Base-by-base conservation (phyloP, 2,797 vertebrate species). In the Carapus acus region DNA sequence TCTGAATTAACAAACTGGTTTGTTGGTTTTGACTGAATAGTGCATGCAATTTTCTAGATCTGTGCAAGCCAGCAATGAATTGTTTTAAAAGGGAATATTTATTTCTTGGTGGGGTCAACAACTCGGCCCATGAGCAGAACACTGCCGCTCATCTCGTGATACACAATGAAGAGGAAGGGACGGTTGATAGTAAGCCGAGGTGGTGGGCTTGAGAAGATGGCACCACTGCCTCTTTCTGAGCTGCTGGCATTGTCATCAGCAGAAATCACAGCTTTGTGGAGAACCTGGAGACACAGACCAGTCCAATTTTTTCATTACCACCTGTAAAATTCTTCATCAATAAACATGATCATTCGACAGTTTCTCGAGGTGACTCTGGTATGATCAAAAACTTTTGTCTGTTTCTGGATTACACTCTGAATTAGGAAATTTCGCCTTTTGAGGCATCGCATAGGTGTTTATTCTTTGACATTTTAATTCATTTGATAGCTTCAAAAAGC, bases 161-260 rank as follows among this genome's bases (percentile, higher is more conserved):
- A 93, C 71, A 95, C 73, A 53, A 93, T 73, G 55, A 94, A 93
- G 39, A 94, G 62, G 69, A 95, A 94, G 0, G 94, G 93, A 18
- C 84, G 80, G 67, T 94, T 84, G 49, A 92, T 74, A 37, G 81
- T 91, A 58, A 96, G 81, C 14, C 86, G 67, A 8, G 88, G 87
- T 53, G 91, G 92, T 54, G 83, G 77, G 0, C 82, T 70, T n/a
- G 83, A 81, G 46, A 85, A 87, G 0, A 21, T 60, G 6, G 50
- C 67, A 3, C 41, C 65, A 4, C 49, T 82, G 21, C 71, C 77
- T 1, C 62, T 79, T 14, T 45, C 0, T 0, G 82, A 77, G 0
- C 85, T 84, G 8, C 62, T 77, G 19, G 16, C 12, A 11, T 58
- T 84, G 65, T 96, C 92, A 1, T 92, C 81, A 1, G 90, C 86